Base-by-base conservation (phyloP, 53 echinoderm and acorn worm genomes). In the Hippasteria phrygiana region DNA sequence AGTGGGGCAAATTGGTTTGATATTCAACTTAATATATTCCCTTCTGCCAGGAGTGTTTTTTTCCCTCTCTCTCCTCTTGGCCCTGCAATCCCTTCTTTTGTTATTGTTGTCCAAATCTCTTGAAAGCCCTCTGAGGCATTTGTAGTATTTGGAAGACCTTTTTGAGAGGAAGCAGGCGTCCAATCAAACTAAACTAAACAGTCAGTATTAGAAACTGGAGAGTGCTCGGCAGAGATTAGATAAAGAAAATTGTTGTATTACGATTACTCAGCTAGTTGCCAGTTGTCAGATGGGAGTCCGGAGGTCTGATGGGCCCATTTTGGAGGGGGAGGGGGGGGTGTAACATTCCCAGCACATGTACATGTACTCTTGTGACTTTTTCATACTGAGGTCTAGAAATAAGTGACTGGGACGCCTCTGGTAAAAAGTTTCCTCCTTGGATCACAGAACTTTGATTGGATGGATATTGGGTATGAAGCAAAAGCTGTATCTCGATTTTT, bases 1-100 rank as follows among this genome's bases (percentile, higher is more conserved):
- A 82, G 82, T 82, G 82, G 65, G 31, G 39, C 82, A 82, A 82
- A 82, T 82, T 82, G 82, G 29, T 82, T 82, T 82, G 82, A 64
- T 82, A 82, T 82, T 82, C 82, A 82, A 82, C 82, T 64, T 65
- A 64, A 82, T 82, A 82, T 46, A 82, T 65, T 79, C 62, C 4
- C 32, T 79, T 55, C 38, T 39, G 10, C 69, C 56, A n/a, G n/a
- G 27, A 55, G 50, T 50, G 26, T 32, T 50, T 76, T 50, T 76
- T 76, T 51, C 31, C 14, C 35, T 32, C 31, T 76, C 43, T 76
- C 51, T 51, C 31, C 14, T 20, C 24, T 43, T 51, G 29, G 56
- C 41, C 56, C 53, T 17, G 69, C 33, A 67, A 67, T 67, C 34
- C 69, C 12, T 17, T 67, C 79, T 37, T 79, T 56, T 79, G 79